phyloP scores from a whole-genome alignment of 1,140 invertebrate species.

The Drosophila ercepeae region DNA sequence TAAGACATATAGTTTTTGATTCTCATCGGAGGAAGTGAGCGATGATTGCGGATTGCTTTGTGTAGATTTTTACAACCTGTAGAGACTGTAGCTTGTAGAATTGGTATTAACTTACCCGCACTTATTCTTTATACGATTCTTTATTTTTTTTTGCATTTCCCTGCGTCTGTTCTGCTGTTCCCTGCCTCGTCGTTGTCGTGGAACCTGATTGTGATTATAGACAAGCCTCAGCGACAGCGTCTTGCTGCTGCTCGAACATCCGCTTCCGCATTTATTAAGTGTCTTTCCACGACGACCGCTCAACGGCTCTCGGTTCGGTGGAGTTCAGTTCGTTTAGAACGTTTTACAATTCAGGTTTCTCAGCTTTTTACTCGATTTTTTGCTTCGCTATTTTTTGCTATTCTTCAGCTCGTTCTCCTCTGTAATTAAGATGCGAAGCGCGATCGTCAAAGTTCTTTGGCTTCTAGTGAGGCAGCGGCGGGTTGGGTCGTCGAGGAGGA shows the following conservation, averaged over 20 bases:
- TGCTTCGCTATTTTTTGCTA: not conserved
- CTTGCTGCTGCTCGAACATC: conserved; percentile 72
- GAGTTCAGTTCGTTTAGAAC: conserved; percentile 70
- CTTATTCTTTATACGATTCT: not conserved
- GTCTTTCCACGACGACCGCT: conserved; percentile 72
- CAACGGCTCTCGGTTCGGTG: conserved; percentile 39
- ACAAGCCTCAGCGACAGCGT: conserved; percentile 45
- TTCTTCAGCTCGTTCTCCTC: conserved; percentile 50
- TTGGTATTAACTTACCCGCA: conserved; percentile 36
- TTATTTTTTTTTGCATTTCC: conserved; percentile 38
- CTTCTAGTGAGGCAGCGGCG: conserved; percentile 11
- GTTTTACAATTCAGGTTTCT: conserved; percentile 80
- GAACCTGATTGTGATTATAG: conserved; percentile 78
- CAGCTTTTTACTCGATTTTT: conserved; percentile 34
- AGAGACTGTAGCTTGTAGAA: too few species aligned
- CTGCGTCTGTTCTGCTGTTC: too few species aligned
- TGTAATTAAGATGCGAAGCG: conserved; percentile 82
- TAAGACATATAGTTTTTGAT: conserved; percentile 18
- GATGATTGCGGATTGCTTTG: conserved; percentile 18
- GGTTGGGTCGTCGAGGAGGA: not conserved
- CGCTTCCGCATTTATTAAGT: conserved; percentile 84
- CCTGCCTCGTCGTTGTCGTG: conserved; percentile 26
- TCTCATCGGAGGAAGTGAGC: conserved; percentile 29
- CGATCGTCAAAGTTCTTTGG: conserved; percentile 77
- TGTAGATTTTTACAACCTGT: conserved; percentile 34